Percentiles rank a stretch among this genome's conserved stretches.
Evolutionary conservation across 2,797 vertebrate genomes (phyloP).

Genomic region (Nannoperca obscura): DNA sequence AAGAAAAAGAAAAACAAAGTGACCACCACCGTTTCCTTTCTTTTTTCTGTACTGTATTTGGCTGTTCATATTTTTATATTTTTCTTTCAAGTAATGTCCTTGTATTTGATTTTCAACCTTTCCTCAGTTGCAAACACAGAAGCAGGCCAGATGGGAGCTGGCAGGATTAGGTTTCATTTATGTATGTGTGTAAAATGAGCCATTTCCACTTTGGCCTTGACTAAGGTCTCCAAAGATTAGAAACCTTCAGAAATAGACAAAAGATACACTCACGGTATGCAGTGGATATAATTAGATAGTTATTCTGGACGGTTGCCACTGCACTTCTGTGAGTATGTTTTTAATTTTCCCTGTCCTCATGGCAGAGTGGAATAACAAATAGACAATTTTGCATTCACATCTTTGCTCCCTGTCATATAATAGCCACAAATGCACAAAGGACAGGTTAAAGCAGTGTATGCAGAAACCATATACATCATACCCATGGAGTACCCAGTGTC

Average conservation of each 20-base stretch:
- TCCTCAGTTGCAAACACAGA: conserved; percentile 59
- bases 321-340: conserved; percentile 74
- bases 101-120: conserved; percentile 78
- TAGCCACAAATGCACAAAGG: conserved; percentile 56
- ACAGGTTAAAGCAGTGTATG: conserved; percentile 55
- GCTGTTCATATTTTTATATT: conserved; percentile 26
- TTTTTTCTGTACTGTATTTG: conserved; percentile 7
- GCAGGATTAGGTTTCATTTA: conserved; percentile 76
- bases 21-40: background rate
- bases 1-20: conserved; percentile 16
- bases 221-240: conserved; percentile 75
- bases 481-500: conserved; percentile 8
- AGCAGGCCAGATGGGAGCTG: conserved; percentile 75
- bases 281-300: conserved; percentile 80
- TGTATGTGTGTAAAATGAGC: conserved; percentile 75
- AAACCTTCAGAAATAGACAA: conserved; percentile 73
- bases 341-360: conserved; percentile 78
- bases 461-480: conserved; percentile 30
- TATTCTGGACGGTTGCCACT: conserved; percentile 80
- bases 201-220: conserved; percentile 77
- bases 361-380: conserved; percentile 74
- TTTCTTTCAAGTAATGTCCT: conserved; percentile 62
- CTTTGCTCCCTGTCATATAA: conserved; percentile 61
- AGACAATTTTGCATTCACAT: conserved; percentile 71
- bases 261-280: conserved; percentile 67